phyloP scores from a whole-genome alignment of 2,113 vertebrate species.

The Nibea albiflora region DNA sequence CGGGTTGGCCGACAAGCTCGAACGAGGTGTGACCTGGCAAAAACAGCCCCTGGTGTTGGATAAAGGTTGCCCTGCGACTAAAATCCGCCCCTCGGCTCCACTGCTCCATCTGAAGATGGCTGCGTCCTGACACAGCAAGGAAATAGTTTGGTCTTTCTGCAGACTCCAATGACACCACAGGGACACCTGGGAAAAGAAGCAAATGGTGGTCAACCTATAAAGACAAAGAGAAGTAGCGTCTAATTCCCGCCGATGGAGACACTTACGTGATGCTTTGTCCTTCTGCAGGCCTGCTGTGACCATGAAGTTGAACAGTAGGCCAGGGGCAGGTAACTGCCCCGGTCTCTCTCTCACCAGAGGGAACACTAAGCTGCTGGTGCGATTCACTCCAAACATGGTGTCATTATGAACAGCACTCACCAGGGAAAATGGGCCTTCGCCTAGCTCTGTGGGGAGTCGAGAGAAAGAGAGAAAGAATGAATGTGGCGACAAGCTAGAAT shows the following conservation, averaged over 20 bases:
- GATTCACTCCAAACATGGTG: constrained; percentile 91
- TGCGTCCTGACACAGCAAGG: constrained; percentile 85
- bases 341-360: constrained; percentile 85
- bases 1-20: constrained; percentile 91
- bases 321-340: constrained; percentile 74
- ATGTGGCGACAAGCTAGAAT: background rate
- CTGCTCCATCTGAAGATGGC: constrained; percentile 85
- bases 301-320: constrained; percentile 95
- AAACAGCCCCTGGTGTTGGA: constrained; percentile 94
- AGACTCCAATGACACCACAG: constrained; percentile 93
- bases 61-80: constrained; percentile 88
- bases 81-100: constrained; percentile 90
- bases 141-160: constrained; percentile 98
- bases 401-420: constrained; percentile 88
- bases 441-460: constrained; percentile 85
- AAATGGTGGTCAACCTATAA: background rate
- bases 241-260: background rate
- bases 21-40: constrained; percentile 90
- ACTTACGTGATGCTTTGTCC: constrained; percentile 92
- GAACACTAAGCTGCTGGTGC: constrained; percentile 90
- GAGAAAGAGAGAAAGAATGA: constrained; percentile 19
- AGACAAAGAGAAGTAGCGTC: background rate
- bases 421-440: constrained; percentile 93
- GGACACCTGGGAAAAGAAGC: constrained; percentile 80
- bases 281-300: constrained; percentile 93